These are phyloP conservation scores for Ophioninae sp. DNA, from an alignment of 2,888 invertebrate genomes.

Conservation along the genomic window DNA sequence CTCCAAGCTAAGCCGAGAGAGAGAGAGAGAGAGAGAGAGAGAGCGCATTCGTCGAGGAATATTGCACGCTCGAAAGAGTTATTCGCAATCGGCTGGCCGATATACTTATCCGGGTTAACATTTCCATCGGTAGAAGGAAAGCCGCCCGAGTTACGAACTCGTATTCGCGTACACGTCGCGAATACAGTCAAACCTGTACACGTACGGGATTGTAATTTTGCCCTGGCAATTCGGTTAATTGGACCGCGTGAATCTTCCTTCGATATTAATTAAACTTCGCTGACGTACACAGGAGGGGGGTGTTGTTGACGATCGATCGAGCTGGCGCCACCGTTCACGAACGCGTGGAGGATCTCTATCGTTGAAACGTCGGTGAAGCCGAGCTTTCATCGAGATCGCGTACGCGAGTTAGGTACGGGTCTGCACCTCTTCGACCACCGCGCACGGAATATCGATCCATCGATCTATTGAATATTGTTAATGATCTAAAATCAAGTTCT, in stretches of 20 bases:
- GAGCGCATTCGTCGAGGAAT: not conserved
- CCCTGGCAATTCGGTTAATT: constrained; percentile 61
- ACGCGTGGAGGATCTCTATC: not conserved
- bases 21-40: not conserved
- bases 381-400: constrained; percentile 15
- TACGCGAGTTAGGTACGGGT: not conserved
- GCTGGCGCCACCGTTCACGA: not conserved
- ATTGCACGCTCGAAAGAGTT: not conserved
- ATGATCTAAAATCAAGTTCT: too few species aligned
- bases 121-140: not conserved
- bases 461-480: not conserved
- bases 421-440: not conserved
- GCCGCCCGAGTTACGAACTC: not conserved
- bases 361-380: not conserved
- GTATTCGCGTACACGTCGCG: not conserved
- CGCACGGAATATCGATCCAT: not conserved
- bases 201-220: constrained; percentile 44
- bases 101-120: not conserved
- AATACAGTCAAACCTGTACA: not conserved
- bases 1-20: too few species aligned
- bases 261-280: constrained; percentile 62
- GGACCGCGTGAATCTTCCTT: constrained; percentile 60
- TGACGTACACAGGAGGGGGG: constrained; percentile 4
- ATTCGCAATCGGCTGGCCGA: constrained; percentile 25
- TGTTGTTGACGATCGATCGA: constrained; percentile 3